These are phyloP conservation scores for Oedothorax gibbosus DNA, from an alignment of 1,140 invertebrate genomes.

Conservation along the genomic window DNA sequence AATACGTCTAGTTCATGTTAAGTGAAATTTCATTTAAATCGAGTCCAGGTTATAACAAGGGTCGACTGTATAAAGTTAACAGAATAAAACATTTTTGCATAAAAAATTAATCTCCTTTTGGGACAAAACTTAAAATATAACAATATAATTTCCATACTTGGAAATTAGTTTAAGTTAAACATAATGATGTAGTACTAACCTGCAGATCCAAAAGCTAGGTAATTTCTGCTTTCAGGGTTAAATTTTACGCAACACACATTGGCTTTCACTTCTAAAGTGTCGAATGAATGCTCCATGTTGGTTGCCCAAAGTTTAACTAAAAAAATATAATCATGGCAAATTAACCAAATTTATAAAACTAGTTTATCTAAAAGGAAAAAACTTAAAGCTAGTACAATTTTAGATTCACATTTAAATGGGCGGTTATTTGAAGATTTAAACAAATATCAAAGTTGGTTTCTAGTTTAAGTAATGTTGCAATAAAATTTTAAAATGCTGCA, in stretches of 20 bases:
- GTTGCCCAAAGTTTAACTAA: conserved; percentile 92
- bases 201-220: conserved; percentile 93
- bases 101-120: background rate
- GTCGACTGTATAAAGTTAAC: too few relatives aligned
- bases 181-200: conserved; percentile 64
- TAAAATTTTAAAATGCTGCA: too few relatives aligned
- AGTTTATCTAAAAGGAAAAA: too few relatives aligned
- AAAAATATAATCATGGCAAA: background rate
- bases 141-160: background rate
- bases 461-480: too few relatives aligned
- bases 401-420: too few relatives aligned
- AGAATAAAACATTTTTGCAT: background rate
- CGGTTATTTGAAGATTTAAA: too few relatives aligned
- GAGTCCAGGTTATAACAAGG: too few relatives aligned
- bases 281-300: conserved; percentile 87
- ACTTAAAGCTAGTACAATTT: too few relatives aligned
- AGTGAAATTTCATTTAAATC: too few relatives aligned
- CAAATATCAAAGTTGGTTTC: too few relatives aligned
- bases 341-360: background rate
- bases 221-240: conserved; percentile 86
- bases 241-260: conserved; percentile 98
- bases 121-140: background rate
- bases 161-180: background rate
- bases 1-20: too few relatives aligned
- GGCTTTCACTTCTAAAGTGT: conserved; percentile 88